phyloP scores from a whole-genome alignment of 2,888 invertebrate species.

The Ecliptopera silaceata region DNA sequence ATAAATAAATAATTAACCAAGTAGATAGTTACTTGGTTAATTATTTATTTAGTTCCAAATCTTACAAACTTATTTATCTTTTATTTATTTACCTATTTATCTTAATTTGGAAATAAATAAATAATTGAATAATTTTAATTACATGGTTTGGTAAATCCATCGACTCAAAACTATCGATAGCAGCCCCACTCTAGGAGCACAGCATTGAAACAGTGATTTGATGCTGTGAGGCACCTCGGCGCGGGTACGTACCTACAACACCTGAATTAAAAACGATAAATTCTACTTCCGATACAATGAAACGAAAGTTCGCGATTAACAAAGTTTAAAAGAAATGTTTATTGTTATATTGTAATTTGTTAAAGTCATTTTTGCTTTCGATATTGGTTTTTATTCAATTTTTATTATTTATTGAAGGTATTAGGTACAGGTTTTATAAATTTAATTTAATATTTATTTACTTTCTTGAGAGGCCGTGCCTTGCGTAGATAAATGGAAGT shows the following conservation, averaged over 20 bases:
- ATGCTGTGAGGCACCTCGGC: slow-evolving; percentile 56
- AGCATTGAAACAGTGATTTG: slow-evolving; percentile 69
- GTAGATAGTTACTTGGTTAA: too few species aligned
- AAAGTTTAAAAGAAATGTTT: slow-evolving; percentile 63
- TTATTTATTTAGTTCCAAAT: too few species aligned
- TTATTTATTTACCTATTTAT: too few species aligned
- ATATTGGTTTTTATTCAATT: slow-evolving; percentile 5
- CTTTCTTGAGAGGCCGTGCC: too few species aligned
- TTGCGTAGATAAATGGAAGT: too few species aligned
- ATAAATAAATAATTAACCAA: too few species aligned
- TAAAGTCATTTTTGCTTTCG: slow-evolving; percentile 2
- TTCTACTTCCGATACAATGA: slow-evolving; percentile 50
- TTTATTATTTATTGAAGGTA: slow-evolving; percentile 4
- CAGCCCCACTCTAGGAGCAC: slow-evolving; percentile 39
- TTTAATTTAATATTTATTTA: too few species aligned
- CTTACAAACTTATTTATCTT: too few species aligned
- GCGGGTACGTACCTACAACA: too few species aligned
- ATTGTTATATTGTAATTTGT: slow-evolving; percentile 46
- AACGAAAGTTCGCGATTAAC: slow-evolving; percentile 62
- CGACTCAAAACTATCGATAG: slow-evolving; percentile 1
- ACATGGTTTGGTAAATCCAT: neutral
- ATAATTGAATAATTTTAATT: too few species aligned
- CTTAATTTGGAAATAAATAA: too few species aligned
- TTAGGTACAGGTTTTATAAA: too few species aligned
- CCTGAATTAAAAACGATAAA: slow-evolving; percentile 79